A percentile compares a stretch with the other conserved stretches of the same genome.
Evolutionary conservation across 2,888 invertebrate species (phyloP).

Genomic region (Lithophane ornitopus): DNA sequence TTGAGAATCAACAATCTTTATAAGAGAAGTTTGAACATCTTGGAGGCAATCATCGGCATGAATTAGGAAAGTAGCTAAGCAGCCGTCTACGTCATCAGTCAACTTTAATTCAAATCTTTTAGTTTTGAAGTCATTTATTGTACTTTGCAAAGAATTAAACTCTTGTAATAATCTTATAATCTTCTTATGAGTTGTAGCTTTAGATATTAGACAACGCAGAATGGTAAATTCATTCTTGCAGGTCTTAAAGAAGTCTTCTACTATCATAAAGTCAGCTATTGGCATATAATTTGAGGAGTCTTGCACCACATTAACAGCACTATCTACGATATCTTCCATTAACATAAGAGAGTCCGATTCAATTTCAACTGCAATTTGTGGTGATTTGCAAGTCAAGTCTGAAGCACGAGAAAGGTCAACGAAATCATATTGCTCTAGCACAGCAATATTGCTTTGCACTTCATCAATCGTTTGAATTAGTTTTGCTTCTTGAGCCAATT

Average conservation of each 20-base stretch:
- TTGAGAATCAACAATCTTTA: conserved; percentile 77
- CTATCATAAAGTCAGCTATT: conserved; percentile 75
- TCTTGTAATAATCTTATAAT: conserved; percentile 83
- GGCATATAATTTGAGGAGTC: conserved; percentile 74
- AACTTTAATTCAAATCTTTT: conserved; percentile 70
- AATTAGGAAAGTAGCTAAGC: conserved; percentile 74
- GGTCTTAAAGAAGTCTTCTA: conserved; percentile 81
- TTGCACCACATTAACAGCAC: conserved; percentile 78
- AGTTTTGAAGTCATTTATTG: conserved; percentile 76
- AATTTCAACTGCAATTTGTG: conserved; percentile 75
- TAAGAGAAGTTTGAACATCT: conserved; percentile 73
- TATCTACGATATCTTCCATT: conserved; percentile 78
- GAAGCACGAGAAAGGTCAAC: conserved; percentile 80
- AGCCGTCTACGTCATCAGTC: conserved; percentile 73
- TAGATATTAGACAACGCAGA: conserved; percentile 77
- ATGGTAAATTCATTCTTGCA: conserved; percentile 82
- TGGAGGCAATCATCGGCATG: conserved; percentile 77
- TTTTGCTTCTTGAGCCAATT: conserved; percentile 77
- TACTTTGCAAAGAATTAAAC: conserved; percentile 75
- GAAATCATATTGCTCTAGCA: conserved; percentile 83
- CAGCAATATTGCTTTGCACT: conserved; percentile 82
- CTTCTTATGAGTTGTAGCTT: conserved; percentile 79
- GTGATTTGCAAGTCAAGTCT: conserved; percentile 75
- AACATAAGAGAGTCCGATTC: conserved; percentile 78
- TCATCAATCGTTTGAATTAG: conserved; percentile 81